Conservation (phyloP, 2,113 vertebrate species). For the Perca fluviatilis region DNA sequence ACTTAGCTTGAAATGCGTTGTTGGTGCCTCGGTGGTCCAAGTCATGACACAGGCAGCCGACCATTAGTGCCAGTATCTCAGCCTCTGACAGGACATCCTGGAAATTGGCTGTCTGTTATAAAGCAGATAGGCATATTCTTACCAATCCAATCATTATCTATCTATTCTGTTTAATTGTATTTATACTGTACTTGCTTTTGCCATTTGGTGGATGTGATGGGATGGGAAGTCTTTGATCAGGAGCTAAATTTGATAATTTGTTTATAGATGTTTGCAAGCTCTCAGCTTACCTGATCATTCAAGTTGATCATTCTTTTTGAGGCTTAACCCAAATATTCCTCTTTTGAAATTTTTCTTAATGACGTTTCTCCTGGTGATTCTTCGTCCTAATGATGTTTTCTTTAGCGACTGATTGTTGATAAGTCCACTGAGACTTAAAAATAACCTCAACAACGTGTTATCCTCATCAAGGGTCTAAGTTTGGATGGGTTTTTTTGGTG, state of each 20-base stretch:
- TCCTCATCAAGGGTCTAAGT: not conserved
- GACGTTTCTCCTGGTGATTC: not conserved
- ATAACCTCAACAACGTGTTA: not conserved
- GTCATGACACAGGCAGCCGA: slow-evolving; percentile 87
- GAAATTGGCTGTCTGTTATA: slow-evolving; percentile 82
- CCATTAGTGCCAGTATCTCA: slow-evolving; percentile 87
- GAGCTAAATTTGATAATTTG: not conserved
- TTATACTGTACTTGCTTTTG: not conserved
- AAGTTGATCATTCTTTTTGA: not conserved
- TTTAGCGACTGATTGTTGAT: not conserved
- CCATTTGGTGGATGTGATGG: not conserved
- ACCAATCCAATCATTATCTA: not conserved
- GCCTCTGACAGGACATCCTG: slow-evolving; percentile 84
- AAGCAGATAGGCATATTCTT: not conserved
- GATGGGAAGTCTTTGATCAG: not conserved
- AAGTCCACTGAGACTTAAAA: slow-evolving; percentile 3
- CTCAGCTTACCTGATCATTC: not conserved
- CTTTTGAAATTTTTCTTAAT: not conserved
- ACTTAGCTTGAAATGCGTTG: slow-evolving; percentile 89
- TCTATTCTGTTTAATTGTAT: not conserved
- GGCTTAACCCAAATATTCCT: not conserved
- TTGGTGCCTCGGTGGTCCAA: slow-evolving; percentile 88
- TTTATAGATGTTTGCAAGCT: not conserved
- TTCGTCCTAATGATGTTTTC: slow-evolving; percentile 9
- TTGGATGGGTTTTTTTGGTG: not conserved